A percentile compares a stretch with the other conserved stretches of the same genome.
Evolutionary conservation across 2,113 vertebrate genomes (phyloP).

Genomic region (Pseudois nayaur): DNA sequence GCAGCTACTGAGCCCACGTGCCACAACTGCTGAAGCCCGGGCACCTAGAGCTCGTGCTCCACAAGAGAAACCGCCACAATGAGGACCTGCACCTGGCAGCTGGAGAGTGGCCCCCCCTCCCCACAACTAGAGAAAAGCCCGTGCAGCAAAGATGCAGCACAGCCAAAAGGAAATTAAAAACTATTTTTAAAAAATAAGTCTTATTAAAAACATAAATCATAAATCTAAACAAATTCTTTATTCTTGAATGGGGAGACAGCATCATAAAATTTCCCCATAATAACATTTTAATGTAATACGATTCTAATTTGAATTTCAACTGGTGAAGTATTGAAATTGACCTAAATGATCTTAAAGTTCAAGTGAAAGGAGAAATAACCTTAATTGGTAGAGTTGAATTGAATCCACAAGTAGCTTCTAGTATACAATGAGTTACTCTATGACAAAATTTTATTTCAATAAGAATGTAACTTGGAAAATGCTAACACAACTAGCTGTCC

Average conservation of each 20-base stretch:
- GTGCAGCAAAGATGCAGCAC: neutral
- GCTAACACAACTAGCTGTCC: neutral
- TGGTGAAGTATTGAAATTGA: neutral
- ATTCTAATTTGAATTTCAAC: conserved; percentile 19
- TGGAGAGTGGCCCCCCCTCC: neutral
- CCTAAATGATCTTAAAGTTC: neutral
- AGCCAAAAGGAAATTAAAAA: neutral
- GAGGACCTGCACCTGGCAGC: neutral
- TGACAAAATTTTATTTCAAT: neutral
- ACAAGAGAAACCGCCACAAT: neutral
- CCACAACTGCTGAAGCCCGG: neutral
- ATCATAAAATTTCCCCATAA: neutral
- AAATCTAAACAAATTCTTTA: neutral
- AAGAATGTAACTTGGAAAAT: neutral
- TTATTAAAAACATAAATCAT: neutral
- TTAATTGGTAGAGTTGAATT: neutral
- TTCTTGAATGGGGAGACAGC: neutral
- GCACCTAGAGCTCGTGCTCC: neutral
- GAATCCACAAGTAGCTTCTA: neutral
- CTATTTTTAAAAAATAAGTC: neutral
- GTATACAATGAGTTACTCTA: neutral
- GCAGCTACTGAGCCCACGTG: neutral
- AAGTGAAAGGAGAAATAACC: neutral
- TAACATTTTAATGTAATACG: neutral
- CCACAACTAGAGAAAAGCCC: neutral